Evolutionary conservation across 2,797 vertebrate genomes (phyloP).

Genomic region (Myotis planiceps): DNA sequence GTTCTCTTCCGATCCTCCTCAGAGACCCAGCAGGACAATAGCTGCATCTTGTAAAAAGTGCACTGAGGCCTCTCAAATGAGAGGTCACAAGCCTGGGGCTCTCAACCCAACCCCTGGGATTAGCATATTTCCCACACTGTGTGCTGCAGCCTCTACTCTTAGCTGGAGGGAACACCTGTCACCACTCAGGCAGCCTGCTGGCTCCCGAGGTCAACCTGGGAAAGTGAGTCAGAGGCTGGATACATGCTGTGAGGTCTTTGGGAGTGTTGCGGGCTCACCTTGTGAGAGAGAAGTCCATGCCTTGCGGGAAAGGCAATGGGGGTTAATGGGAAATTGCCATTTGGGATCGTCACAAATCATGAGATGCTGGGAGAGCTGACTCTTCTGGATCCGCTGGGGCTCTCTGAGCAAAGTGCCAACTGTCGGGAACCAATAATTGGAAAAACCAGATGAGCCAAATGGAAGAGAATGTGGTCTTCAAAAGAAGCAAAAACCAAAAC

Average conservation of each 20-base stretch:
- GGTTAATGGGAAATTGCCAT: constrained; percentile 82
- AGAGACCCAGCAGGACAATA: constrained; percentile 46
- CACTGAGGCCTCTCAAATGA: constrained; percentile 19
- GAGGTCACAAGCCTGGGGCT: constrained; percentile 62
- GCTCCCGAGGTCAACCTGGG: constrained; percentile 35
- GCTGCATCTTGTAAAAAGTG: constrained; percentile 50
- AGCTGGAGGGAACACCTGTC: constrained; percentile 58
- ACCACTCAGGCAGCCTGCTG: neutral
- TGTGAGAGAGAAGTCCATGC: constrained; percentile 58
- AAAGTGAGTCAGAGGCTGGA: constrained; percentile 39
- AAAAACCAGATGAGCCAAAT: constrained; percentile 73
- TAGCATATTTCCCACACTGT: constrained; percentile 45
- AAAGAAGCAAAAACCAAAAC: neutral
- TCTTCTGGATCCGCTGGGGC: constrained; percentile 56
- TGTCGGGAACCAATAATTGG: constrained; percentile 64
- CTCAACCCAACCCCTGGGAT: neutral
- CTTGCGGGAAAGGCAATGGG: constrained; percentile 37
- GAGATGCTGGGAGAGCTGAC: constrained; percentile 78
- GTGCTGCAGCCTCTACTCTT: neutral
- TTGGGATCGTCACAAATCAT: constrained; percentile 76
- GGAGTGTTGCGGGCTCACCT: constrained; percentile 61
- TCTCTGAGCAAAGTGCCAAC: constrained; percentile 69
- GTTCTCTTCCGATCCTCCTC: neutral
- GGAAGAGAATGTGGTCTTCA: constrained; percentile 58
- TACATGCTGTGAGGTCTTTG: constrained; percentile 66